Conservation (phyloP, 1,140 invertebrate species). For the Lepidurus couesii region DNA sequence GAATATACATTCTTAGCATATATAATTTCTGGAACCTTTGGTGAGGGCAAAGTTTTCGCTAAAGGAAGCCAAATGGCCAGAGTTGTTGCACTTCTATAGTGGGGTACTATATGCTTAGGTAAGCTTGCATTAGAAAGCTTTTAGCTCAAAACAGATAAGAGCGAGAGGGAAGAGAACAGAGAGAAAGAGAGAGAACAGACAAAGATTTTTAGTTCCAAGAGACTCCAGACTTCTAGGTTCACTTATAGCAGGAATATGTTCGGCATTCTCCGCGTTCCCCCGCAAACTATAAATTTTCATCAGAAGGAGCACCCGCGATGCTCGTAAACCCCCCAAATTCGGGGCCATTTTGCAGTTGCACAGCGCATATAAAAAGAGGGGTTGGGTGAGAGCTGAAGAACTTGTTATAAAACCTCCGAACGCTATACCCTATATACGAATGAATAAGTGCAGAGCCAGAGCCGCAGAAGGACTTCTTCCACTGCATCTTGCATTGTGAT, state of each 20-base stretch:
- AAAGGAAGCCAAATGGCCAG: too few relatives aligned
- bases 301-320: constrained; percentile 1
- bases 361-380: not conserved
- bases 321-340: not conserved
- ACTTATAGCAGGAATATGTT: not conserved
- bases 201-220: not conserved
- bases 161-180: not conserved
- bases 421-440: not conserved
- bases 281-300: constrained; percentile 9
- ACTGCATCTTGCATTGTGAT: not conserved
- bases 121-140: not conserved
- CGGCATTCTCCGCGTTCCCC: not conserved
- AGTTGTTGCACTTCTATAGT: too few relatives aligned
- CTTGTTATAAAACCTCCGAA: constrained; percentile 11
- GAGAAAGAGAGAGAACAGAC: not conserved
- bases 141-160: not conserved
- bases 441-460: not conserved
- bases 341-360: not conserved
- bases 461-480: not conserved
- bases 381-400: not conserved
- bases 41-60: too few relatives aligned
- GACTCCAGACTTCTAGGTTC: not conserved
- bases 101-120: not conserved
- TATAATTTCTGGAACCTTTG: too few relatives aligned
- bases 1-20: too few relatives aligned